Evolutionary conservation across 2,888 invertebrate species (phyloP), one percentile per base, ranked within the genome.

Genomic region (Drosophila infuscata): DNA sequence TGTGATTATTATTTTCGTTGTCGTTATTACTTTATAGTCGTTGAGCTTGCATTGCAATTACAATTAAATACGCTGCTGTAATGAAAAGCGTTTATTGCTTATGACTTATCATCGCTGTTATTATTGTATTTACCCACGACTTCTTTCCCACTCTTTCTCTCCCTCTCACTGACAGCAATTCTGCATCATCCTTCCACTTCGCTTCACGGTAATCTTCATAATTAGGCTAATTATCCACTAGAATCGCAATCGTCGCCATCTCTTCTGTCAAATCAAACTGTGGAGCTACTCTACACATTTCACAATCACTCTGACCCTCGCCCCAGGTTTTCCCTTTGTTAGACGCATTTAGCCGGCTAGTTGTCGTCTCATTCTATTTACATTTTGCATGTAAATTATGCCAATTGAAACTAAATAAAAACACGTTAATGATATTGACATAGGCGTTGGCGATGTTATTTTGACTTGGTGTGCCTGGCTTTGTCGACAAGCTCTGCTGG

Each of bases 141-240:
- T 8, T 25, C 46, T 61, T 36, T 52, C 32, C 11, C 36, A n/a
- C 11, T 46, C 12, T 46, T 46, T 46, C 35, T 30, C 35, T 32
- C 57, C 6, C 43, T 9, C 17, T 12, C 58, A 32, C 35, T 20
- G 29, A 7, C 12, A 32, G 8, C 61, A 15, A 29, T 15, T 25
- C 38, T 29, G 29, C 20, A 30, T 17, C 41, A 48, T 35, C 60
- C 53, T n/a, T 32, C 56, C 12, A 54, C 46, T 59, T 67, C 17
- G 5, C 15, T 30, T 25, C 80, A 52, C 75, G 63, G 33, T 63
- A 43, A 59, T 62, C 54, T 35, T 52, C 74, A 59, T 86, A 83
- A 84, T 83, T 80, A 20, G 53, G 59, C 88, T 89, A 85, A 89
- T 89, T 87, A 87, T 84, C 88, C 89, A 87, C 87, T 86, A 79